Evolutionary conservation across 2,113 vertebrate species (phyloP).

Genomic region (Plotosus lineatus): DNA sequence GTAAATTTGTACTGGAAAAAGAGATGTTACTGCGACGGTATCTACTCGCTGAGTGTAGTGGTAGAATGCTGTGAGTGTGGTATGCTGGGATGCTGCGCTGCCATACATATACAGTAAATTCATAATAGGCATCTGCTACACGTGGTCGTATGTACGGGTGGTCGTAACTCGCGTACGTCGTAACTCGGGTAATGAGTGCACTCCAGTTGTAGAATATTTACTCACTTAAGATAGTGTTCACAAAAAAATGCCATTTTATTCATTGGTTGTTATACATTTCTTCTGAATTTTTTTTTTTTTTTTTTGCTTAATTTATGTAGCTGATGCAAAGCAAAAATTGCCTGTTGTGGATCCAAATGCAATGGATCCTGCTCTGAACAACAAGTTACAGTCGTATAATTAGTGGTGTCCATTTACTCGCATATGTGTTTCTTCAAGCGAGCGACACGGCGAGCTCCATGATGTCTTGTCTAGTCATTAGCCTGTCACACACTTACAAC

Average conservation of each 20-base stretch:
- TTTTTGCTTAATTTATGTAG: not conserved
- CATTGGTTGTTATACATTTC: not conserved
- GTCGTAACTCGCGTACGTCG: no score
- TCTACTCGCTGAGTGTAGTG: no score
- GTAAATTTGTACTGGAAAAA: no score
- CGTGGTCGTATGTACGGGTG: no score
- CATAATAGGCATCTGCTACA: no score
- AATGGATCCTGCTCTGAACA: not conserved
- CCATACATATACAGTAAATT: no score
- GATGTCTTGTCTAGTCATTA: slow-evolving; percentile 26
- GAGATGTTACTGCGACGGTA: no score
- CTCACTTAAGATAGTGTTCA: slow-evolving; percentile 1
- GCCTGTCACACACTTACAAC: not conserved
- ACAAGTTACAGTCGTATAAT: not conserved
- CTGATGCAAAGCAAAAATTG: not conserved
- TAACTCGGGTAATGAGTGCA: no score
- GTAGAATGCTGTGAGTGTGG: no score
- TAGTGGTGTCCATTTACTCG: not conserved
- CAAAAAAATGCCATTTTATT: not conserved
- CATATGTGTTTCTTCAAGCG: not conserved
- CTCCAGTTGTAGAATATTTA: not conserved
- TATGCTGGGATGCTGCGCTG: no score
- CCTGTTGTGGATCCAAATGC: not conserved
- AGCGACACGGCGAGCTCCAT: not conserved
- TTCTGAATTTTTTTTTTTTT: not conserved